These are phyloP conservation scores for Parelbella ahira DNA, from an alignment of 2,888 invertebrate species.

Conservation along the genomic window DNA sequence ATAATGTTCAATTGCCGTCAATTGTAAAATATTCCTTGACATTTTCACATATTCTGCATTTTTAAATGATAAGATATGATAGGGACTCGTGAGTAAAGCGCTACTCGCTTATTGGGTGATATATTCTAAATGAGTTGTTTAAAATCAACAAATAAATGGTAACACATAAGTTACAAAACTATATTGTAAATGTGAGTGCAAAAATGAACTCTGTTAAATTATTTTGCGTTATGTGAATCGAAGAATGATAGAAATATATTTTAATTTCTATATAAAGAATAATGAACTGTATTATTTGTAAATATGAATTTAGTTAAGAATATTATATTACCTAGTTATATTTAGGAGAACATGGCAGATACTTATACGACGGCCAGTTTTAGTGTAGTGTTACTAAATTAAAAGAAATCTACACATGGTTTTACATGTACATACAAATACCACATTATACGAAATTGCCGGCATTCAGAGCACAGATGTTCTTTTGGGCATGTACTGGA, in stretches of 20 bases:
- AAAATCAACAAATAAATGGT: slow-evolving; percentile 66
- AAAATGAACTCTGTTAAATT: slow-evolving; percentile 81
- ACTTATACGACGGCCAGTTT: slow-evolving; percentile 86
- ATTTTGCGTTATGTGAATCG: slow-evolving; percentile 81
- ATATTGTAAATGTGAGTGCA: slow-evolving; percentile 80
- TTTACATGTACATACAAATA: slow-evolving; percentile 78
- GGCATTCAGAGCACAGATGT: slow-evolving; percentile 56
- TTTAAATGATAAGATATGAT: slow-evolving; percentile 74
- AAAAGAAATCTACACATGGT: slow-evolving; percentile 76
- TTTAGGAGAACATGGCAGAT: slow-evolving; percentile 82
- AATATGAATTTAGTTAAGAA: slow-evolving; percentile 81
- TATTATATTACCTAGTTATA: slow-evolving; percentile 82
- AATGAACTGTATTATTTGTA: slow-evolving; percentile 83
- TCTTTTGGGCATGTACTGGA: slow-evolving; percentile 16
- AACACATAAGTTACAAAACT: slow-evolving; percentile 71
- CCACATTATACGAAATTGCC: slow-evolving; percentile 48
- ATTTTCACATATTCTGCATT: slow-evolving; percentile 80
- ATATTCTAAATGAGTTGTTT: slow-evolving; percentile 77
- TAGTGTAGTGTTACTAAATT: slow-evolving; percentile 84
- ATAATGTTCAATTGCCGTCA: slow-evolving; percentile 79
- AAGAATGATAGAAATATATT: slow-evolving; percentile 81
- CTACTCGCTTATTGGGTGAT: slow-evolving; percentile 79
- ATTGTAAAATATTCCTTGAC: slow-evolving; percentile 77
- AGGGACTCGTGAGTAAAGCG: slow-evolving; percentile 72
- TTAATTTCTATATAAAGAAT: slow-evolving; percentile 78